A percentile compares a stretch with the other conserved stretches of the same genome.
Conservation (phyloP, 2,113 vertebrate genomes). For the Glaucidium brasilianum region DNA sequence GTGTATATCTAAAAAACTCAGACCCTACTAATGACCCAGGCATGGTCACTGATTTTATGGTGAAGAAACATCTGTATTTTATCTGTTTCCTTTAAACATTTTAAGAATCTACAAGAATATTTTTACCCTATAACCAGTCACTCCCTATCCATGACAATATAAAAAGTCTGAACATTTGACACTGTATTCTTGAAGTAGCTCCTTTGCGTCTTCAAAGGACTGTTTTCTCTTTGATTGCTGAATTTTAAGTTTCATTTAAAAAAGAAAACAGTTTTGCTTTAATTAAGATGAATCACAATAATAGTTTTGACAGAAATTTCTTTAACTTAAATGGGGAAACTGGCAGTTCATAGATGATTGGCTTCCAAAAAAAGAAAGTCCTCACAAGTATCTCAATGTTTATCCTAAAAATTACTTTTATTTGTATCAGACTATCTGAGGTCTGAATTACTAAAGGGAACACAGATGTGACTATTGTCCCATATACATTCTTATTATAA, state of each 20-base stretch:
- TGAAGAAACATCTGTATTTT: slow-evolving; percentile 46
- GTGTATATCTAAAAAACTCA: not conserved
- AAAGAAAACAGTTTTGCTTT: not conserved
- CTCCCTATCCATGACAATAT: not conserved
- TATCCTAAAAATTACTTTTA: not conserved
- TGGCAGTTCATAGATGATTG: not conserved
- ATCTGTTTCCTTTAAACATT: slow-evolving; percentile 4
- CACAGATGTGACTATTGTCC: not conserved
- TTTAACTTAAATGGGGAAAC: not conserved
- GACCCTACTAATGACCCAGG: not conserved
- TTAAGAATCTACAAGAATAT: not conserved
- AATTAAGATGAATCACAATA: not conserved
- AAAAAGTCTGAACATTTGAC: not conserved
- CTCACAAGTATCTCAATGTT: not conserved
- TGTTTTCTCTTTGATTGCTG: not conserved
- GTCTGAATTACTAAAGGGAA: not conserved
- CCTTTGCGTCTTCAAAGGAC: not conserved
- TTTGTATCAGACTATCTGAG: not conserved
- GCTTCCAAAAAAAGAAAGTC: not conserved
- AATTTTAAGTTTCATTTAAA: not conserved
- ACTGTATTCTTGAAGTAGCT: not conserved
- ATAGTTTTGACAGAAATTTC: not conserved
- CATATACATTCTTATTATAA: not conserved
- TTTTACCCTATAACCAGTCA: not conserved
- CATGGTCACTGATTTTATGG: slow-evolving; percentile 17